A percentile compares a stretch with the other conserved stretches of the same genome.
phyloP scores from a whole-genome alignment of 2,888 invertebrate genomes.

The Onchidella celtica region DNA sequence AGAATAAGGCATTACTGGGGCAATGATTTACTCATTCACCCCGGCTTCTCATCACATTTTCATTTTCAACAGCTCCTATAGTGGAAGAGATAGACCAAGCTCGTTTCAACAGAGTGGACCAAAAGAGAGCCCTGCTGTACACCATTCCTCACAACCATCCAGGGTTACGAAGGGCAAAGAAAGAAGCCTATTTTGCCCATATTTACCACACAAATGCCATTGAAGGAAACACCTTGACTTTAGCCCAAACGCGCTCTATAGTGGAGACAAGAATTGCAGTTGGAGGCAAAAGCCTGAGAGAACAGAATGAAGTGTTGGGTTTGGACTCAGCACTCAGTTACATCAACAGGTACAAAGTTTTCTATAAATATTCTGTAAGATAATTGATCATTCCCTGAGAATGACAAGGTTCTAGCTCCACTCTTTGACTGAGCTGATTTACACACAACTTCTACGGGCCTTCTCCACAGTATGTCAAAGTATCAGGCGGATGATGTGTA shows the following conservation, averaged over 20 bases:
- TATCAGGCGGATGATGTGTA: too few relatives aligned
- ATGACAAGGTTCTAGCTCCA: too few relatives aligned
- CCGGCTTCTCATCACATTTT: too few relatives aligned
- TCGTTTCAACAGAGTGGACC: slow-evolving; percentile 89
- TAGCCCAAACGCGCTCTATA: slow-evolving; percentile 93
- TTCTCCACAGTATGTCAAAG: too few relatives aligned
- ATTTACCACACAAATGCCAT: slow-evolving; percentile 98
- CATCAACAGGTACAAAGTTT: slow-evolving; percentile 84
- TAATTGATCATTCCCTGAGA: too few relatives aligned
- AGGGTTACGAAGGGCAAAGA: slow-evolving; percentile 92
- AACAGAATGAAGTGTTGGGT: slow-evolving; percentile 96
- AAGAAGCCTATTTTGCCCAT: slow-evolving; percentile 95
- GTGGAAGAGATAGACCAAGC: slow-evolving; percentile 92
- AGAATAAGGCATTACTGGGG: too few relatives aligned
- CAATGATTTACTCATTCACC: too few relatives aligned
- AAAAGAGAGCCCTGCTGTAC: slow-evolving; percentile 90
- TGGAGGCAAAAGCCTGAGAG: slow-evolving; percentile 94
- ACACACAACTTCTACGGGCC: too few relatives aligned
- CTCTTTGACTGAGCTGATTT: too few relatives aligned
- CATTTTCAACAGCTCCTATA: slow-evolving; percentile 86
- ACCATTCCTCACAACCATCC: slow-evolving; percentile 90
- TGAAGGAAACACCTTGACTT: slow-evolving; percentile 97
- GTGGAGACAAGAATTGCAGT: slow-evolving; percentile 91
- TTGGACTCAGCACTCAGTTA: slow-evolving; percentile 97
- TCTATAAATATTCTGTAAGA: too few relatives aligned